Evolutionary conservation across 2,797 vertebrate species (phyloP).

Genomic region (Nasua narica): DNA sequence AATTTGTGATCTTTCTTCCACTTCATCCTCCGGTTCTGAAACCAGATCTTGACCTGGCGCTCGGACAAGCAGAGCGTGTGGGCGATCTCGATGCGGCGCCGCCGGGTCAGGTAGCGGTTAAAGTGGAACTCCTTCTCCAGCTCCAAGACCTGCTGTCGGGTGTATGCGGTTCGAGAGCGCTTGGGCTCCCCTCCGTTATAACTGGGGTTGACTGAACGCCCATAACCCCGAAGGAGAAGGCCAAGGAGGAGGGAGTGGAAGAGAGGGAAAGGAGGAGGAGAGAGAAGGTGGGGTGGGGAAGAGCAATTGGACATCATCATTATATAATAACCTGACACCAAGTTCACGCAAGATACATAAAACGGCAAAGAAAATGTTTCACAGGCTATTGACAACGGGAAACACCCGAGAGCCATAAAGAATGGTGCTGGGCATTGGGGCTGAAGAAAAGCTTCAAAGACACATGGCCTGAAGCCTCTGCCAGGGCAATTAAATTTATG

Average conservation of each 20-base stretch:
- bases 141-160: conserved; percentile 98
- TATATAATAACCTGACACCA: conserved; percentile 85
- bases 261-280: conserved; percentile 57
- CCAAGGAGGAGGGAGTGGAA: conserved; percentile 54
- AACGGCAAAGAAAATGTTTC: conserved; percentile 83
- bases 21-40: conserved; percentile 99
- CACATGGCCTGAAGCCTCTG: conserved; percentile 90
- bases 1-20: conserved; percentile 99
- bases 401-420: conserved; percentile 88
- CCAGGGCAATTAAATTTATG: conserved; percentile 98
- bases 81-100: conserved; percentile 97
- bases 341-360: conserved; percentile 83
- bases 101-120: conserved; percentile 98
- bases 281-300: conserved; percentile 74
- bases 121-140: conserved; percentile 99
- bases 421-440: conserved; percentile 87
- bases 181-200: conserved; percentile 98
- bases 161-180: conserved; percentile 99
- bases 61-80: conserved; percentile 98
- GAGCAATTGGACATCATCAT: conserved; percentile 85
- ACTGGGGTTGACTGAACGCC: conserved; percentile 92
- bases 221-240: conserved; percentile 66
- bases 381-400: conserved; percentile 84
- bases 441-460: conserved; percentile 94
- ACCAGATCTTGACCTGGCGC: conserved; percentile 99